Percentiles rank a stretch among this genome's conserved stretches.
Evolutionary conservation across 2,888 invertebrate genomes (phyloP).

Genomic region (Scaptodrosophila latifasciaeformis): DNA sequence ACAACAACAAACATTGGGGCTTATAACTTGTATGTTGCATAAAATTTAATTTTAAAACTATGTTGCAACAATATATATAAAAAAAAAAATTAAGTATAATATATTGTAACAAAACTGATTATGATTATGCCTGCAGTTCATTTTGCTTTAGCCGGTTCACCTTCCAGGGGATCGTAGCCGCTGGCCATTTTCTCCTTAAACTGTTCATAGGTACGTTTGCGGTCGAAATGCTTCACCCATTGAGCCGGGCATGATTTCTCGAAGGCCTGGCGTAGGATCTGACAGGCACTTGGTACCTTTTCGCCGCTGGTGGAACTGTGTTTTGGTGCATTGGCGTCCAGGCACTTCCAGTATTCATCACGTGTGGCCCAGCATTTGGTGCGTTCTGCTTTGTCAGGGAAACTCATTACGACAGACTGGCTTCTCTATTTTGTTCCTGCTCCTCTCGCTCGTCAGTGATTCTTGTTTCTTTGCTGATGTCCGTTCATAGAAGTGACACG

Average conservation of each 20-base stretch:
- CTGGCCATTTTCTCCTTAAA: conserved; percentile 91
- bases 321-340: conserved; percentile 81
- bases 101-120: too few species aligned
- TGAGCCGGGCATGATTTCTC: conserved; percentile 86
- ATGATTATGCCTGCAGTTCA: conserved; percentile 28
- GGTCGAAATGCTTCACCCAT: conserved; percentile 96
- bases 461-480: too few species aligned
- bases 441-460: too few species aligned
- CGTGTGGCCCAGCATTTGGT: conserved; percentile 89
- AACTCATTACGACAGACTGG: conserved; percentile 82
- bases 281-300: conserved; percentile 78
- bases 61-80: conserved; percentile 40
- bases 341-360: conserved; percentile 93
- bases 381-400: conserved; percentile 86
- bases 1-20: too few species aligned
- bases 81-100: conserved; percentile 36
- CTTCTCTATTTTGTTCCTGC: too few species aligned
- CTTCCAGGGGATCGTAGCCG: conserved; percentile 86
- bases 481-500: too few species aligned
- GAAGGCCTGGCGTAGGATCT: conserved; percentile 82
- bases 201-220: conserved; percentile 89
- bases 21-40: conserved; percentile 16
- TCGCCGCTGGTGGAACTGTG: conserved; percentile 76
- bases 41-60: conserved; percentile 47
- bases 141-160: too few species aligned